Evolutionary conservation across 2,113 vertebrate genomes (phyloP).

Genomic region (Euleptes europaea): DNA sequence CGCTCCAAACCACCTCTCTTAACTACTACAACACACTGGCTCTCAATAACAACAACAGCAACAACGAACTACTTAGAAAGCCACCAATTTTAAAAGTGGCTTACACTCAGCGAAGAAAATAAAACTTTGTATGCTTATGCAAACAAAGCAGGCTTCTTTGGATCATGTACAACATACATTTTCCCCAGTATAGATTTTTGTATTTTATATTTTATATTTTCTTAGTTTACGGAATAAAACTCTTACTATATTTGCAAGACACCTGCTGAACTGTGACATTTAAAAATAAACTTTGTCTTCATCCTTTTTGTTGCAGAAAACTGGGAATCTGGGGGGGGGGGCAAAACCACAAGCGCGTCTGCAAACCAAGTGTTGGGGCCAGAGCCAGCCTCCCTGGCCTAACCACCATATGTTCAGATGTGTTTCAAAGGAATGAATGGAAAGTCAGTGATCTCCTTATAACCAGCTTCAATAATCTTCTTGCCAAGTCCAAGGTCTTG

Average conservation of each 20-base stretch:
- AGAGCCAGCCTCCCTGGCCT: too few species aligned
- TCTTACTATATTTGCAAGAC: background rate
- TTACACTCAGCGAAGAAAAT: too few species aligned
- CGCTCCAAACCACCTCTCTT: too few species aligned
- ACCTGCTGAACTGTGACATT: background rate
- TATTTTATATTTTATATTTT: background rate
- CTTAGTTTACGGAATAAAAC: background rate
- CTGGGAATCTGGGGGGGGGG: background rate
- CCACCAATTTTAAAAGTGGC: background rate
- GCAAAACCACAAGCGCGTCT: background rate
- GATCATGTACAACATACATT: background rate
- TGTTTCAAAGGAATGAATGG: too few species aligned
- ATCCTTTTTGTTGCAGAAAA: background rate
- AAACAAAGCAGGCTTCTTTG: background rate
- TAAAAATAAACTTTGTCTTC: background rate
- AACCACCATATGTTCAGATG: too few species aligned
- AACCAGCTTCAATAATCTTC: too few species aligned
- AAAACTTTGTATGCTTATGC: background rate
- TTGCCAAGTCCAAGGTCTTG: too few species aligned
- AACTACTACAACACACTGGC: too few species aligned
- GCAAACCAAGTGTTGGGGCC: background rate
- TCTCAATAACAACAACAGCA: too few species aligned
- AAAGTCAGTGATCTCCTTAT: too few species aligned
- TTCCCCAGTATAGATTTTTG: background rate
- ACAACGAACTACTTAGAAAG: background rate